Base-by-base conservation (phyloP, 2,888 invertebrate species). In the Tridacna crocea region DNA sequence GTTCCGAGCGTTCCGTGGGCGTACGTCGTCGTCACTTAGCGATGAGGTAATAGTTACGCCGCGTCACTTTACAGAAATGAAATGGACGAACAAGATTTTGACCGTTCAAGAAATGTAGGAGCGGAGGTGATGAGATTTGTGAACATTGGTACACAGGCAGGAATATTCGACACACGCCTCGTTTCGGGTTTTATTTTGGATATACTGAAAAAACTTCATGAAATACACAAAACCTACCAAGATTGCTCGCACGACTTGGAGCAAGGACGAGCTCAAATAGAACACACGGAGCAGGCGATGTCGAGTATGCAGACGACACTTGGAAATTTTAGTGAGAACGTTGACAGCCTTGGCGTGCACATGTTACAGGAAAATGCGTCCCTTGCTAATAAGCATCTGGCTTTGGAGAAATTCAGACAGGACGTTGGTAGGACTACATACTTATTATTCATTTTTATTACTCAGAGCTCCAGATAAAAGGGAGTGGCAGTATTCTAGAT, bases 391-490 rank as follows among this genome's bases (percentile, higher is more conserved):
- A 75, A 63, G 24, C 68, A 79, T 36, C 24, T 75, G 15, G 75
- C 74, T 15, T 60, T 83, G 26, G 81, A 81, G 10, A 48, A 48
- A 48, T 46, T 86, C 36, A 79, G 73, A 36, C 47, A 55, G 15
- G 83, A 86, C 8, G 82, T 86, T n/a, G 79, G 86, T 86, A 77
- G 55, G 74, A 15, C 24, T 55, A 36, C 36, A 36, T n/a, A n/a
- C n/a, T n/a, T n/a, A n/a, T n/a, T n/a, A n/a, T n/a, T n/a, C n/a
- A n/a, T n/a, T n/a, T n/a, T n/a, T n/a, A n/a, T n/a, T n/a, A n/a
- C n/a, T n/a, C n/a, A n/a, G n/a, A n/a, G n/a, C n/a, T n/a, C n/a
- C n/a, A n/a, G n/a, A n/a, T n/a, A n/a, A n/a, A n/a, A n/a, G n/a
- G n/a, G n/a, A n/a, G n/a, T n/a, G n/a, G n/a, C n/a, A n/a, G n/a